phyloP scores from a whole-genome alignment of 2,888 invertebrate genomes.

The Eupithecia inturbata region DNA sequence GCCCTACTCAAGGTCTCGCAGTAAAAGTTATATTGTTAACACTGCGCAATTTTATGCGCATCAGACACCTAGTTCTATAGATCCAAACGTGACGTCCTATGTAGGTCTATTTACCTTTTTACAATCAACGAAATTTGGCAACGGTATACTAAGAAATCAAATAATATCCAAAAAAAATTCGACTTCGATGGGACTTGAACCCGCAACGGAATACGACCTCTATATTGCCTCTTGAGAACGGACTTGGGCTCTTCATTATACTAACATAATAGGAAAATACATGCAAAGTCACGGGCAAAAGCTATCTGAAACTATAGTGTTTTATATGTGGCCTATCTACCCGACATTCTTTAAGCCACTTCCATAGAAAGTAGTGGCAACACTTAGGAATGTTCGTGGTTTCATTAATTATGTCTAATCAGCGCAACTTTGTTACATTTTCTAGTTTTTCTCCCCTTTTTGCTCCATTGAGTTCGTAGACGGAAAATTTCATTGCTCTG shows the following conservation, averaged over 20 bases:
- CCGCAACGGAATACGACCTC: no score
- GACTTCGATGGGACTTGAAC: no score
- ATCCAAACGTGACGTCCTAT: no score
- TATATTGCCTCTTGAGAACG: no score
- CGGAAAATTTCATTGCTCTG: conserved; percentile 29
- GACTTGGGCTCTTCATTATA: no score
- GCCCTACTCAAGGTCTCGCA: neutral
- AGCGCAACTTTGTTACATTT: conserved; percentile 32
- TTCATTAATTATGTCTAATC: conserved; percentile 32
- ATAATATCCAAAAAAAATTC: no score
- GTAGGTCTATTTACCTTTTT: no score
- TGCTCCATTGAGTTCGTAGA: conserved; percentile 25
- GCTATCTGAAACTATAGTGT: neutral
- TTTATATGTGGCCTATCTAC: conserved; percentile 1
- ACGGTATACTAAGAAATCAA: no score
- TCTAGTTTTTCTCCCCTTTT: conserved; percentile 30
- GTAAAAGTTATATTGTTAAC: neutral
- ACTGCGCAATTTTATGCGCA: neutral
- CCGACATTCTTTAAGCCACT: neutral
- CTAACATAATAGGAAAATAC: no score
- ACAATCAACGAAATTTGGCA: no score
- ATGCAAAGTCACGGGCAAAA: neutral
- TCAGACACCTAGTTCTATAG: neutral
- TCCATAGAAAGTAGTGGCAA: conserved; percentile 24
- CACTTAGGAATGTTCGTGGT: conserved; percentile 1